Percentiles rank a stretch among this genome's conserved stretches.
Conservation (phyloP, 2,113 vertebrate genomes). For the Ascaphus truei region DNA sequence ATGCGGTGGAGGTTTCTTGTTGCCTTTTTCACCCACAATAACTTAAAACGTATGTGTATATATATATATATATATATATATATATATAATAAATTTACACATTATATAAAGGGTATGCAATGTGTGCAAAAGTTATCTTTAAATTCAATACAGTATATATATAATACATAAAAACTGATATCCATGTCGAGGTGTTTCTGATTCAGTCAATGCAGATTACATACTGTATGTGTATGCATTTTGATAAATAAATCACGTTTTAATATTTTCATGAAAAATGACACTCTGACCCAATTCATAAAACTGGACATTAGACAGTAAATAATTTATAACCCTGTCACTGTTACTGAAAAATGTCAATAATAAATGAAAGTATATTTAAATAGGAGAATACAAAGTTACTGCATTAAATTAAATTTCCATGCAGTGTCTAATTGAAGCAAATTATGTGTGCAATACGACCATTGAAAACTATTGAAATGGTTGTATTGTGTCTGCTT, state of each 20-base stretch:
- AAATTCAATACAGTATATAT: too few species aligned
- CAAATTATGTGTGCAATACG: neutral
- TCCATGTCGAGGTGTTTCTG: too few species aligned
- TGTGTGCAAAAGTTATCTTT: too few species aligned
- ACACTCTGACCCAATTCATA: neutral
- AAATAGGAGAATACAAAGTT: neutral
- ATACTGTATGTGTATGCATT: neutral
- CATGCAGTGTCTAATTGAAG: neutral
- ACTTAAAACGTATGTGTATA: too few species aligned
- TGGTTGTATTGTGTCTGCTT: neutral
- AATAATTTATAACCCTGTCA: neutral
- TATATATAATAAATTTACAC: too few species aligned
- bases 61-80: too few species aligned
- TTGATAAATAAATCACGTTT: conserved; percentile 4
- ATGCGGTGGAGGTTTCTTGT: too few species aligned
- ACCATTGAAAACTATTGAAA: neutral
- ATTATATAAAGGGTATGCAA: too few species aligned
- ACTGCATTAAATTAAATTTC: neutral
- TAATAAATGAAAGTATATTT: neutral
- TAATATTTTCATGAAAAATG: neutral
- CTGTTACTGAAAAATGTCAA: neutral
- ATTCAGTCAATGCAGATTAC: too few species aligned
- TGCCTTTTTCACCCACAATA: too few species aligned
- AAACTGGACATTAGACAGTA: neutral
- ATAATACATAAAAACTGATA: too few species aligned